Evolutionary conservation across 2,888 invertebrate genomes (phyloP), one percentile per base, ranked within the genome.

Genomic region (Diaprepes abbreviatus): DNA sequence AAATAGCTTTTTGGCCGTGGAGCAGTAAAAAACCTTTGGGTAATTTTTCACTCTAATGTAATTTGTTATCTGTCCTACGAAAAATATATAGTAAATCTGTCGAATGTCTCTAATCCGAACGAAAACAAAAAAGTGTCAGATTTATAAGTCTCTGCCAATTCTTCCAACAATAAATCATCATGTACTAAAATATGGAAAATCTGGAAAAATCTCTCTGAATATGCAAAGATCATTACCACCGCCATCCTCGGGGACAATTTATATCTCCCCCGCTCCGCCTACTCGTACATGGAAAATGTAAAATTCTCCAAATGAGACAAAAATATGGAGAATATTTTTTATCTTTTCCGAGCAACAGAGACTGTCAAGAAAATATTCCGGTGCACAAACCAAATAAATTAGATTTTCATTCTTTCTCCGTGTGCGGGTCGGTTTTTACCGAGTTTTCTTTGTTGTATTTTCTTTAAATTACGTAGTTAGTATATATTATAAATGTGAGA

Each of bases 341-440:
- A 50, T 28, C 5, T 24, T 19, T 45, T 45, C 9, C 48, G 28
- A 9, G 28, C 48, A 50, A 50, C 28, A 28, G 48, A n/a, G 48
- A 28, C 48, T 50, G 48, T 31, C 48, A 50, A 28, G 28, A 7
- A 14, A 50, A 50, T 28, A 50, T 28, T 24, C 45, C 45, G 24
- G 45, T 45, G 24, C 21, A 50, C 48, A 50, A 28, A 50, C 14
- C 6, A 50, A 50, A 50, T 28, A 50, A 50, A 50, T 50, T 50
- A 16, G 48, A 50, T 50, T 50, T 28, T 50, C 48, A 14, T 50
- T 50, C 28, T 24, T 50, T 28, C 16, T 14, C 28, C 48, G 48
- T 45, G 45, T 24, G 45, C 24, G 45, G 12, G 24, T 45, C 45
- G n/a, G 5, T 45, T 45, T 45, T 45, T 10, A 5, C 19, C 1